These are phyloP conservation scores for Kryphioiulus occultus DNA, from an alignment of 2,888 invertebrate species.

Conservation along the genomic window DNA sequence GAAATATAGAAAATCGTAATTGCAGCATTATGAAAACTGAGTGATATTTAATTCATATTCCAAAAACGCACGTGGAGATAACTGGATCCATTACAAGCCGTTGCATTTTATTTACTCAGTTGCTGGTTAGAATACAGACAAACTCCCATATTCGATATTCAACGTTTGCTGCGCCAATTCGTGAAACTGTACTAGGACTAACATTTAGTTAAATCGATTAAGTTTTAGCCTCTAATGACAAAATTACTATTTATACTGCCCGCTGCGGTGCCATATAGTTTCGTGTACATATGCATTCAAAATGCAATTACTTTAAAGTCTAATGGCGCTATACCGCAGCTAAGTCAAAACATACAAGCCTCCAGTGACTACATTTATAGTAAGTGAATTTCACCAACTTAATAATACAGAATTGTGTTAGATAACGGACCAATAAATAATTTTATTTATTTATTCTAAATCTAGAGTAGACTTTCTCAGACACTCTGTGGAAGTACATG, in stretches of 20 bases:
- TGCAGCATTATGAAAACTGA: background rate
- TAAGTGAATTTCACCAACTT: background rate
- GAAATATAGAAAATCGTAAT: constrained; percentile 29
- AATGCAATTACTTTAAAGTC: background rate
- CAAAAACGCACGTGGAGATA: constrained; percentile 25
- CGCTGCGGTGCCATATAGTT: background rate
- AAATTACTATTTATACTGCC: background rate
- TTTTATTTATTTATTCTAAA: too few relatives aligned
- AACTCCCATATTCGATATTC: background rate
- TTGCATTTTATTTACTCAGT: background rate
- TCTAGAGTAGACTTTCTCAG: too few relatives aligned
- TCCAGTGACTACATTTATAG: background rate
- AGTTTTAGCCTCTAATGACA: constrained; percentile 12
- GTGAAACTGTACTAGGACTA: background rate
- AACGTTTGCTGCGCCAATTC: background rate
- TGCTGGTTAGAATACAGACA: background rate
- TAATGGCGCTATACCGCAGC: background rate
- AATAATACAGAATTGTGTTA: background rate
- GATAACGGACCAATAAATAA: background rate
- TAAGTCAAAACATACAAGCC: background rate
- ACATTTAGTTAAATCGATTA: background rate
- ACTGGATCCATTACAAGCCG: constrained; percentile 20
- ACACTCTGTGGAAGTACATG: too few relatives aligned
- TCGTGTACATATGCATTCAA: background rate
- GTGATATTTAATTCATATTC: constrained; percentile 22